Evolutionary conservation across 2,113 vertebrate genomes (phyloP).

Genomic region (Chloroceryle aenea): DNA sequence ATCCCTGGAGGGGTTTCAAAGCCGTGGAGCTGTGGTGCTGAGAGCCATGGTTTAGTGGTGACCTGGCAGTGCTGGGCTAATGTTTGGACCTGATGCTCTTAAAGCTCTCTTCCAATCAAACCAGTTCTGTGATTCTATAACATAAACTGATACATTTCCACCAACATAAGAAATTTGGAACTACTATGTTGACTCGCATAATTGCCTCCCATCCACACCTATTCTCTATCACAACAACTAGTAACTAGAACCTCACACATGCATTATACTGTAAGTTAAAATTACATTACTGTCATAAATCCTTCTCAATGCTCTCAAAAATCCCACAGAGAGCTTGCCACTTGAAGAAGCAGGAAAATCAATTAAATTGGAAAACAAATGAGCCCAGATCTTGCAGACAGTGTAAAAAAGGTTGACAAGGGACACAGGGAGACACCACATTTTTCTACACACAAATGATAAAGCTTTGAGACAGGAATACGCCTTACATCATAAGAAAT

Average conservation of each 20-base stretch:
- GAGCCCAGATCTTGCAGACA: neutral
- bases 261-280: neutral
- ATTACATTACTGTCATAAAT: too few species aligned
- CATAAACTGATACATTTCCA: neutral
- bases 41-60: neutral
- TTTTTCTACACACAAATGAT: neutral
- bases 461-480: neutral
- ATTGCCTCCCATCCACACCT: neutral
- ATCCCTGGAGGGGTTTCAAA: too few species aligned
- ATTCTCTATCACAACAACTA: neutral
- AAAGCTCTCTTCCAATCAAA: neutral
- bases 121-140: neutral
- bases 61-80: neutral
- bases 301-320: neutral
- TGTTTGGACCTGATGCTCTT: neutral
- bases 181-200: fast-evolving
- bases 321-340: neutral
- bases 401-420: neutral
- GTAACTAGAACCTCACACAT: fast-evolving
- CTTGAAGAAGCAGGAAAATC: neutral
- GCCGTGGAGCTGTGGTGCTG: neutral
- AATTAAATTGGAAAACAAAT: neutral
- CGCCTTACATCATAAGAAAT: neutral
- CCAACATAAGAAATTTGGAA: neutral
- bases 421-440: neutral